Conservation (phyloP, 2,797 vertebrate genomes). For the Morus bassanus region DNA sequence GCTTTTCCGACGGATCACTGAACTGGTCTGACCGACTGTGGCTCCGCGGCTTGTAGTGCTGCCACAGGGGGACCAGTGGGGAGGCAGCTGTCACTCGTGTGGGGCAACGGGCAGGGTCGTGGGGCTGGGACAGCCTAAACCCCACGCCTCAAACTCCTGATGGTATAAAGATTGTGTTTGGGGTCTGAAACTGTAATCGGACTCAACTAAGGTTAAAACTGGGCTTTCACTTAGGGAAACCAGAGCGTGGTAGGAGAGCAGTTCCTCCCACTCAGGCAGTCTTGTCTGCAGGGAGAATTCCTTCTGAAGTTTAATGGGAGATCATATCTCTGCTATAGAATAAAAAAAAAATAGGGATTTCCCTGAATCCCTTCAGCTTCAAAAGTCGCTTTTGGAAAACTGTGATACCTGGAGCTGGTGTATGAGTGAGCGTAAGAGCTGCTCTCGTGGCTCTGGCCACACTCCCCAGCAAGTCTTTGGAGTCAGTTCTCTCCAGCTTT, state of each 20-base stretch:
- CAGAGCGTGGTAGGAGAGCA: rapidly evolving
- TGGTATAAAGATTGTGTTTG: neutral
- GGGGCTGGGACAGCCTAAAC: neutral
- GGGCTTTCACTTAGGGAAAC: neutral
- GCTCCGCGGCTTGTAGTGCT: neutral
- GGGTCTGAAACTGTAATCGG: neutral
- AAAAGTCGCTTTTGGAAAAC: neutral
- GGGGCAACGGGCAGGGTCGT: neutral
- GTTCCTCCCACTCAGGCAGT: neutral
- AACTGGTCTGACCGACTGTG: rapidly evolving
- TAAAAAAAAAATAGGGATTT: neutral
- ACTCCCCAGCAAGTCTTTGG: neutral
- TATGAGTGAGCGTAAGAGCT: neutral
- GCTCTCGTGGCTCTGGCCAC: neutral
- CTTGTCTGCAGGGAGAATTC: neutral
- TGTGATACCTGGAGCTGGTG: neutral
- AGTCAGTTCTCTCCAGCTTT: neutral
- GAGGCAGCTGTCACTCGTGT: rapidly evolving
- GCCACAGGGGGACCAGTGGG: neutral
- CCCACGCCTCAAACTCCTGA: rapidly evolving
- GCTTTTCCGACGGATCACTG: neutral
- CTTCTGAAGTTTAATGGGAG: neutral
- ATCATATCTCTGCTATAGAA: neutral
- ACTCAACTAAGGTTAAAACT: neutral
- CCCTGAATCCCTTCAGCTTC: neutral